A percentile compares a stretch with the other conserved stretches of the same genome.
These are phyloP conservation scores for Sinocyclocheilus maitianheensis DNA, from an alignment of 2,113 vertebrate species.

Conservation along the genomic window DNA sequence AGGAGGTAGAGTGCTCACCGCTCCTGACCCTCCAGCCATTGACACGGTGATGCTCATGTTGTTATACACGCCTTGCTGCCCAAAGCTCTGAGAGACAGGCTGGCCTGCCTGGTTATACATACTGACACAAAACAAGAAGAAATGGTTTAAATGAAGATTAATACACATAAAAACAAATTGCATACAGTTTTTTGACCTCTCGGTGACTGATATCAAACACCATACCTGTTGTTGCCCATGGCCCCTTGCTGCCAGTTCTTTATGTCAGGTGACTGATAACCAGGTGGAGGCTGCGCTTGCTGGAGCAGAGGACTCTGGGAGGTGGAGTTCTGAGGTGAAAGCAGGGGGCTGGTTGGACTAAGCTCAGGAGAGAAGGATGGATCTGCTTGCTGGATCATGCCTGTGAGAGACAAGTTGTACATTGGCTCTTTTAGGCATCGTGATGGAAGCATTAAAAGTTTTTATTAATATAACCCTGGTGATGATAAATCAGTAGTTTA, in stretches of 20 bases:
- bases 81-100: constrained; percentile 72
- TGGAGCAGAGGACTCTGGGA: constrained; percentile 90
- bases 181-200: background rate
- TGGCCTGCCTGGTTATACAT: constrained; percentile 84
- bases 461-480: background rate
- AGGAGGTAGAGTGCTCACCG: constrained; percentile 83
- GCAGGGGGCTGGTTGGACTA: constrained; percentile 87
- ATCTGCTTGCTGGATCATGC: constrained; percentile 84
- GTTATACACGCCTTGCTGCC: constrained; percentile 93
- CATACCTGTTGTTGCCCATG: constrained; percentile 82
- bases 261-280: constrained; percentile 91
- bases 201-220: too few species aligned
- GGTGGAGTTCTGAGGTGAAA: constrained; percentile 87
- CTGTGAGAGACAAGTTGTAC: constrained; percentile 62
- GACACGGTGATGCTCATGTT: constrained; percentile 98
- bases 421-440: background rate
- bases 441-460: background rate
- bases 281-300: constrained; percentile 79
- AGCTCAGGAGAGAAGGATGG: constrained; percentile 83
- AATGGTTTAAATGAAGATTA: background rate
- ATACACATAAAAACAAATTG: background rate
- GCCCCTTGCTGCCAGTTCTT: constrained; percentile 90
- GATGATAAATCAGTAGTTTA: background rate
- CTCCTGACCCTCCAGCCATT: constrained; percentile 86
- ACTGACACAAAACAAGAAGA: constrained; percentile 64